Conservation (phyloP, 2,113 vertebrate genomes). For the Pongo pygmaeus region DNA sequence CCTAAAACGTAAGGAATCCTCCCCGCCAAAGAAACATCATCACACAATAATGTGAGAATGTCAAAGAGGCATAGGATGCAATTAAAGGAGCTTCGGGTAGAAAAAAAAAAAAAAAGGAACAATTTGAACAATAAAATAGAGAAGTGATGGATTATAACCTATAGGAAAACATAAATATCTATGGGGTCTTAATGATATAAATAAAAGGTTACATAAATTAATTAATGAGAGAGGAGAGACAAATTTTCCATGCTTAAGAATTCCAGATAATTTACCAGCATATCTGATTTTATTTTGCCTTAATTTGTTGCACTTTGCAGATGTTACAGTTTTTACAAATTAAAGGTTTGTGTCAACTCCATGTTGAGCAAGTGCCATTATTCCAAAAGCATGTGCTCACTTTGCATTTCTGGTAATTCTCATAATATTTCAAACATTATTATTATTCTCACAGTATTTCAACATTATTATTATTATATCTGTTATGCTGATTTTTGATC, state of each 20-base stretch:
- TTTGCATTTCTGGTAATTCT: background rate
- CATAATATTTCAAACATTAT: background rate
- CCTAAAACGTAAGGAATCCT: background rate
- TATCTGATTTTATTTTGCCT: background rate
- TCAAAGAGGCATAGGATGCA: background rate
- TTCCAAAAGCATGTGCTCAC: background rate
- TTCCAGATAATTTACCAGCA: background rate
- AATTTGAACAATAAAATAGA: background rate
- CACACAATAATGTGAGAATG: background rate
- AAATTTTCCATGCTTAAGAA: background rate
- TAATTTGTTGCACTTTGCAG: background rate
- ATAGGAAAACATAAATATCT: background rate
- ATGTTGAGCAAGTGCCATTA: background rate
- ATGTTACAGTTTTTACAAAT: background rate
- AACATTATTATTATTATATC: background rate
- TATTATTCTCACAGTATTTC: background rate
- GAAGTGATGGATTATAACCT: background rate
- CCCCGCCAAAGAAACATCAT: background rate
- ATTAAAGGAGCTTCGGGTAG: background rate
- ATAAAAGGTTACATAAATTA: background rate
- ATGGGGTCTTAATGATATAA: background rate
- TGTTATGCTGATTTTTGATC: background rate
- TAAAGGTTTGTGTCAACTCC: background rate
- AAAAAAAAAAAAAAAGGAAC: background rate
- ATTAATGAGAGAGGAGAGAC: background rate